phyloP scores from a whole-genome alignment of 2,888 invertebrate genomes.

The Drosophila testacea region DNA sequence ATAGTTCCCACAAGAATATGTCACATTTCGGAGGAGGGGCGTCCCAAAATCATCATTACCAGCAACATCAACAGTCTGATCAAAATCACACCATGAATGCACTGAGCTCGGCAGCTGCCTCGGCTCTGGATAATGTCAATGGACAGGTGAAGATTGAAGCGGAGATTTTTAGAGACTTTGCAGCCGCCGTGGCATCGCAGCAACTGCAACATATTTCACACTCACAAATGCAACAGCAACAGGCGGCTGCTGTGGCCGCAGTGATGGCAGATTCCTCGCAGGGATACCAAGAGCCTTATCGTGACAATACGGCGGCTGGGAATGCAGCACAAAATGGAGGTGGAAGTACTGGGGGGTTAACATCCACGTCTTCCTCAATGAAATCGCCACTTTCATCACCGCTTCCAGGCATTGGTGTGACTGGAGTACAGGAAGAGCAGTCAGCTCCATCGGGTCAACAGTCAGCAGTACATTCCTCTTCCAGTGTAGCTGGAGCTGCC shows the following conservation, averaged over 20 bases:
- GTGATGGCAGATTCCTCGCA: conserved; percentile 78
- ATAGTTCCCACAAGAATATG: conserved; percentile 83
- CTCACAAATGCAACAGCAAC: conserved; percentile 73
- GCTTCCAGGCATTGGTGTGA: conserved; percentile 59
- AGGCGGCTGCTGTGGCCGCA: conserved; percentile 71
- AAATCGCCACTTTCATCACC: conserved; percentile 84
- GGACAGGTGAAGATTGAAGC: conserved; percentile 83
- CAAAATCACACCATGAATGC: conserved; percentile 77
- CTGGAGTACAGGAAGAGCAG: conserved; percentile 41
- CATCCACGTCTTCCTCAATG: conserved; percentile 85
- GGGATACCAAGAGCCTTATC: conserved; percentile 78
- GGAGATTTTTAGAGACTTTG: conserved; percentile 83
- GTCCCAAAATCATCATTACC: conserved; percentile 71
- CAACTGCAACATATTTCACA: conserved; percentile 82
- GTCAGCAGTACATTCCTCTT: conserved; percentile 70
- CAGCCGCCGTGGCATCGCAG: conserved; percentile 83
- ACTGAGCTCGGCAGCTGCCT: conserved; percentile 72
- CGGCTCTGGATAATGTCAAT: conserved; percentile 74
- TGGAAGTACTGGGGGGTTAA: conserved; percentile 70
- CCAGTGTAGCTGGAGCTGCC: conserved; percentile 49
- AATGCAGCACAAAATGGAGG: conserved; percentile 56
- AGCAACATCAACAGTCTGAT: conserved; percentile 61
- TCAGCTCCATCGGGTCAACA: conserved; percentile 43
- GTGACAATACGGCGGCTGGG: conserved; percentile 55
- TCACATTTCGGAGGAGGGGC: conserved; percentile 63